Conservation (phyloP, 1,140 invertebrate species). For the Eriocheir sinensis region DNA sequence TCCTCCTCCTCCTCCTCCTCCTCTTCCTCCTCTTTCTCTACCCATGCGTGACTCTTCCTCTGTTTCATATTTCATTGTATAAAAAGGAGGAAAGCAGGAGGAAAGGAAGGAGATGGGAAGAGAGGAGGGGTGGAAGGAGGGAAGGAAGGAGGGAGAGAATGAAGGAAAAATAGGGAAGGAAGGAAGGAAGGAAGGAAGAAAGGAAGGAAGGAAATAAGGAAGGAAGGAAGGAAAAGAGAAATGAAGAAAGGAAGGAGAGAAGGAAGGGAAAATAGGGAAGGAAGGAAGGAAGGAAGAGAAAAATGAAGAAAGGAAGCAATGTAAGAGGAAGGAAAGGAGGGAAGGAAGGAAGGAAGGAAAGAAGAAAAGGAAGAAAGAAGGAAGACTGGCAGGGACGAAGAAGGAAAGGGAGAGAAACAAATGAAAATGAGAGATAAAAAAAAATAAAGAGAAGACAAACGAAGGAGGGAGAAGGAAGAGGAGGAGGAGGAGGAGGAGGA, state of each 20-base stretch:
- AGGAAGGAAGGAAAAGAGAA: neutral
- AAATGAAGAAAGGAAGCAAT: too few species aligned
- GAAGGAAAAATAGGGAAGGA: neutral
- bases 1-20: too few species aligned
- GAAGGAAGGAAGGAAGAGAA: neutral
- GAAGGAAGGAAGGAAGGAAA: too few species aligned
- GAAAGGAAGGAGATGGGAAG: too few species aligned
- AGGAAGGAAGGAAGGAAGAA: neutral
- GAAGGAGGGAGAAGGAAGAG: neutral
- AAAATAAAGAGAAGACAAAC: neutral
- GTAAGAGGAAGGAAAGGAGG: too few species aligned
- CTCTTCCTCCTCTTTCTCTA: too few species aligned
- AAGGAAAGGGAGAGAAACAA: neutral
- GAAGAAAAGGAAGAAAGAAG: too few species aligned
- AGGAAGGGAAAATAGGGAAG: neutral
- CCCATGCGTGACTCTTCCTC: neutral
- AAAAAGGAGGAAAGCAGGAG: neutral
- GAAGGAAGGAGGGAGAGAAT: too few species aligned
- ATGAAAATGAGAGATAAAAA: neutral
- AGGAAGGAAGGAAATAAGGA: neutral
- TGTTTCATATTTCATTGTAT: neutral
- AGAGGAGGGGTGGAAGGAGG: neutral
- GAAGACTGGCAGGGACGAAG: neutral
- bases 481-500: neutral
- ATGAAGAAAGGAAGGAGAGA: neutral